These are phyloP conservation scores for Hylyphantes graminicola DNA, from an alignment of 1,140 invertebrate species.

Conservation along the genomic window DNA sequence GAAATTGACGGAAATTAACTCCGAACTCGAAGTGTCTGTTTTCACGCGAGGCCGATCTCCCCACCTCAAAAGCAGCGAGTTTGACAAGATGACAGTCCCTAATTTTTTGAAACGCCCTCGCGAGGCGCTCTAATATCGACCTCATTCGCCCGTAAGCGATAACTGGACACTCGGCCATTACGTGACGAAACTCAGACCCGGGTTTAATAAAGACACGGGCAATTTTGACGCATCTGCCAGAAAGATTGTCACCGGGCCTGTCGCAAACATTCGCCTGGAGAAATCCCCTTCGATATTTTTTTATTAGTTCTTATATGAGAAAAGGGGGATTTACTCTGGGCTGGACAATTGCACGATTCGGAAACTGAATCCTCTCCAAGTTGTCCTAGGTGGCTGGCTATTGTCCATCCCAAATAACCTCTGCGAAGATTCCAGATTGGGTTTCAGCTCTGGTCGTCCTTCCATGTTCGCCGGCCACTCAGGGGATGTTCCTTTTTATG, in stretches of 20 bases:
- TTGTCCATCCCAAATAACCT: conserved; percentile 58
- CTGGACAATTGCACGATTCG: conserved; percentile 41
- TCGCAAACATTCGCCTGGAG: conserved; percentile 43
- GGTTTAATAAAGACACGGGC: conserved; percentile 52
- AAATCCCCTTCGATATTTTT: conserved; percentile 11
- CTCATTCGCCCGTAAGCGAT: conserved; percentile 38
- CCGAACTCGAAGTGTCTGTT: conserved; percentile 13
- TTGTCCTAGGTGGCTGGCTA: conserved; percentile 11
- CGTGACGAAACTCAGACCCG: conserved; percentile 13
- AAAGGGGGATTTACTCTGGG: conserved; percentile 37
- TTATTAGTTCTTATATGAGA: neutral
- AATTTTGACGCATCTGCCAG: conserved; percentile 58
- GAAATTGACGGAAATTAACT: conserved; percentile 36
- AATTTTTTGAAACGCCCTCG: conserved; percentile 28
- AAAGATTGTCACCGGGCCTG: conserved; percentile 55
- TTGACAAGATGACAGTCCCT: conserved; percentile 39
- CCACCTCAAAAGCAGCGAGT: conserved; percentile 16
- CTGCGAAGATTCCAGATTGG: conserved; percentile 23
- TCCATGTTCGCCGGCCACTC: conserved; percentile 35
- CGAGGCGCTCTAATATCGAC: conserved; percentile 1
- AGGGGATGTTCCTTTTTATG: conserved; percentile 49
- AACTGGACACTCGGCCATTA: conserved; percentile 34
- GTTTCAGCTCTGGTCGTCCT: conserved; percentile 20
- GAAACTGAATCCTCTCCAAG: conserved; percentile 46
- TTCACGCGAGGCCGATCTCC: conserved; percentile 20